phyloP scores from a whole-genome alignment of 2,888 invertebrate species.

The Neoscelio sp. region DNA sequence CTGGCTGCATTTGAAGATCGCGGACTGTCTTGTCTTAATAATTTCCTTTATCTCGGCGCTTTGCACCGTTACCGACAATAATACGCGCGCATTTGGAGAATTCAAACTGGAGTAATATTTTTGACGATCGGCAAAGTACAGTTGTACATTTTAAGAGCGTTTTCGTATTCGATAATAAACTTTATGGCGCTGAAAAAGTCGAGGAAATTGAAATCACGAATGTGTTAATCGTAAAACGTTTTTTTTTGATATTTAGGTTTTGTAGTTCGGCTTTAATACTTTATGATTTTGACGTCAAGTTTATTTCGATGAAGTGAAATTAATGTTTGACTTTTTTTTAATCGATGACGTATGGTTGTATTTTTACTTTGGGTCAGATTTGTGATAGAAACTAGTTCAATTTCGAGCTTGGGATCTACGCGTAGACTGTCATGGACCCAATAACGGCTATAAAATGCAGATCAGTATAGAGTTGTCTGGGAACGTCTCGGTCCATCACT shows the following conservation, averaged over 20 bases:
- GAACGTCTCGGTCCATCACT: constrained; percentile 69
- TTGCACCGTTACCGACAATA: constrained; percentile 21
- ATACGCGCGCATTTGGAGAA: background rate
- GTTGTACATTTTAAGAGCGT: constrained; percentile 10
- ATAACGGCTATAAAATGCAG: constrained; percentile 63
- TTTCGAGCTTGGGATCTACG: constrained; percentile 40
- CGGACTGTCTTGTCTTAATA: background rate
- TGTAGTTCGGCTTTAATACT: no score
- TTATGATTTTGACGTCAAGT: no score
- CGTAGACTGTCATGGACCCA: constrained; percentile 62
- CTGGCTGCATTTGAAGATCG: background rate
- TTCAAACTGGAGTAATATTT: background rate
- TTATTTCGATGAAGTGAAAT: no score
- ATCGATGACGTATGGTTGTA: constrained; percentile 22
- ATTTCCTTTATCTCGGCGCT: background rate
- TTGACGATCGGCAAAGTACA: background rate
- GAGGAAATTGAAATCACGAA: background rate
- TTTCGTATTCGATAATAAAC: constrained; percentile 23
- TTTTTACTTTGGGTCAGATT: no score
- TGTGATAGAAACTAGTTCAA: constrained; percentile 52
- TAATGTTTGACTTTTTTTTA: constrained; percentile 19
- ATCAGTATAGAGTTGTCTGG: constrained; percentile 62
- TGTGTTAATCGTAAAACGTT: background rate
- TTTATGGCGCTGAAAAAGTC: background rate
- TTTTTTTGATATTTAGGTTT: no score